A percentile compares a stretch with the other conserved stretches of the same genome.
phyloP scores from a whole-genome alignment of 2,113 vertebrate species.

The Osmerus eperlanus region DNA sequence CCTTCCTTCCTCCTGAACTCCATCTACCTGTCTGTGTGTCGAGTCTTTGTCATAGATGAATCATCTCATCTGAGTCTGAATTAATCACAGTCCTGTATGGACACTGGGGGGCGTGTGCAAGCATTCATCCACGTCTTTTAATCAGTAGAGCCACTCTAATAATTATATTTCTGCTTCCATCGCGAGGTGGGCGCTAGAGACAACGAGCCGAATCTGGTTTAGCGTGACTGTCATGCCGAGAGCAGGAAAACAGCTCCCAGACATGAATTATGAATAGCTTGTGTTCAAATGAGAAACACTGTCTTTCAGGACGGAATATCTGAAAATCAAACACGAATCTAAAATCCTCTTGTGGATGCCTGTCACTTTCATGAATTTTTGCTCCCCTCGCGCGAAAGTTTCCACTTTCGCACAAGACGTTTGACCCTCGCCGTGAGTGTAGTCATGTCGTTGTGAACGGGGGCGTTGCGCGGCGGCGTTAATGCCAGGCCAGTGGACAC shows the following conservation, averaged over 20 bases:
- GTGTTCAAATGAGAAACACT: conserved; percentile 36
- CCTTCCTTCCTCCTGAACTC: neutral
- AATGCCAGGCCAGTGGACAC: no score
- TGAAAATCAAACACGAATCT: conserved; percentile 1
- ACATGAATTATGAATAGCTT: conserved; percentile 39
- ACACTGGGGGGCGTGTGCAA: conserved; percentile 36
- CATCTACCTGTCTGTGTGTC: neutral
- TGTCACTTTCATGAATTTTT: neutral
- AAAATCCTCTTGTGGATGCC: neutral
- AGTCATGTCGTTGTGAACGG: neutral
- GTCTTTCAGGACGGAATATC: conserved; percentile 15
- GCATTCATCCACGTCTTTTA: conserved; percentile 41
- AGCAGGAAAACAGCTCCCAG: conserved; percentile 10
- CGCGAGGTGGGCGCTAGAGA: conserved; percentile 32
- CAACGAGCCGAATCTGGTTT: conserved; percentile 34
- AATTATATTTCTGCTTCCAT: conserved; percentile 32
- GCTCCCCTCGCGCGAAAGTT: neutral
- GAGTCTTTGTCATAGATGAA: conserved; percentile 21
- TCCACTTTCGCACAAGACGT: neutral
- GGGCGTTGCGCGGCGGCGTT: no score
- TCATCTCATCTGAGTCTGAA: conserved; percentile 22
- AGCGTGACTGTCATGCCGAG: conserved; percentile 18
- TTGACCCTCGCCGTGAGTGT: no score
- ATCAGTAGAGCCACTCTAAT: conserved; percentile 39
- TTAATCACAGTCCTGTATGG: conserved; percentile 47